A percentile compares a stretch with the other conserved stretches of the same genome.
These are phyloP conservation scores for Dromococcyx pavoninus DNA, from an alignment of 2,797 vertebrate species.

Conservation along the genomic window DNA sequence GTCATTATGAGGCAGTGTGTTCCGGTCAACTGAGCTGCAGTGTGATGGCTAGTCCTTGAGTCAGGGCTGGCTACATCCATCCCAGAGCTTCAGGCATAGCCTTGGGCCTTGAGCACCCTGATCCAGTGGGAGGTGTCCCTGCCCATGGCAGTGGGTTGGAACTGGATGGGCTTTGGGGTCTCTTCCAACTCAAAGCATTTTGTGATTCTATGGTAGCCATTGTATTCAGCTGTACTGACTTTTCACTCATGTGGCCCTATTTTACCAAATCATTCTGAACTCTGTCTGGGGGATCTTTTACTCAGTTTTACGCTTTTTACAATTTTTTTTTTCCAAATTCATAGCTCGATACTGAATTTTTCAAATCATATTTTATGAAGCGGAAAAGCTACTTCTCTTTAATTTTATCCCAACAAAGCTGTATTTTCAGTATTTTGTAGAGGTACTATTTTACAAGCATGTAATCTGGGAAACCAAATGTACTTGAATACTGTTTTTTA, in stretches of 20 bases:
- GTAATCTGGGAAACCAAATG: neutral
- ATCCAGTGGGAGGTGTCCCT: too few relatives aligned
- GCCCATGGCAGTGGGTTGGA: too few relatives aligned
- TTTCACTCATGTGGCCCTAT: neutral
- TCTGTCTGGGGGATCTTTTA: rapidly evolving
- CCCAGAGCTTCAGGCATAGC: neutral
- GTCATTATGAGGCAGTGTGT: neutral
- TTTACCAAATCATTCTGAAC: neutral
- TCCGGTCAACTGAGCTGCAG: neutral
- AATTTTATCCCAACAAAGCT: neutral
- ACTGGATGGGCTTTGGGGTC: too few relatives aligned
- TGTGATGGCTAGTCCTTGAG: neutral
- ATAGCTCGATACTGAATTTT: neutral
- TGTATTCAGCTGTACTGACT: neutral
- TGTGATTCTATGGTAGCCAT: neutral
- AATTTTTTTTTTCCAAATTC: neutral
- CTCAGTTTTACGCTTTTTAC: neutral
- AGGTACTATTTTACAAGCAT: neutral
- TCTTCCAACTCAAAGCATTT: too few relatives aligned
- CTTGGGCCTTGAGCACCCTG: too few relatives aligned
- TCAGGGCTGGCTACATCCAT: neutral
- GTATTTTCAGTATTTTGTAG: neutral
- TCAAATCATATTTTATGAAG: neutral
- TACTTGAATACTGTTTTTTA: neutral
- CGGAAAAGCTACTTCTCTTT: neutral